A percentile compares a stretch with the other conserved stretches of the same genome.
Conservation (phyloP, 1,140 invertebrate species). For the Notospermus geniculatus region DNA sequence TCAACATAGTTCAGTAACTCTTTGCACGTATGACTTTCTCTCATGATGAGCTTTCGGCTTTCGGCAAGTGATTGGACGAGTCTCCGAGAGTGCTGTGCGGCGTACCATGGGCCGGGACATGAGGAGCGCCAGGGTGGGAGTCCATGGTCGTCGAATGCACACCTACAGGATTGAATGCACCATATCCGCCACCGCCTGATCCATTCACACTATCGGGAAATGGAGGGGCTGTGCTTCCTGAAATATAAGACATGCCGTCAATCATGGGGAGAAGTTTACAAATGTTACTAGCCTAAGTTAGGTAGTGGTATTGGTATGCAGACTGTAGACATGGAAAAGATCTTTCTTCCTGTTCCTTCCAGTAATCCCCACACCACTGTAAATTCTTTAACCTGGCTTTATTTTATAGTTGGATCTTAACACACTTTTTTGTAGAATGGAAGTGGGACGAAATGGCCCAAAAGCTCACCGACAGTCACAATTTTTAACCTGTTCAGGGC, state of each 20-base stretch:
- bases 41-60: constrained; percentile 46
- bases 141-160: constrained; percentile 55
- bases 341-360: no score
- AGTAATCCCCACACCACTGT: no score
- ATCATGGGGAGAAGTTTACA: no score
- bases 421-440: background rate
- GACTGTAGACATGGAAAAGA: no score
- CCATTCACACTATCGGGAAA: constrained; percentile 52
- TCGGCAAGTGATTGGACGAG: constrained; percentile 49
- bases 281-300: no score
- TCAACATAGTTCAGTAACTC: no score
- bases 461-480: background rate
- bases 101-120: constrained; percentile 40
- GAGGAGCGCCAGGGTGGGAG: constrained; percentile 35
- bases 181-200: constrained; percentile 36
- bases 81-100: constrained; percentile 48
- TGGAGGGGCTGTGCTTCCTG: constrained; percentile 21
- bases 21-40: no score
- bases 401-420: no score
- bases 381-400: no score
- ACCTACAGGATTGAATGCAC: constrained; percentile 31
- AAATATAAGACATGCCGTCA: no score
- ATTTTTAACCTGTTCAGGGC: no score
- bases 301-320: no score
- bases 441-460: background rate